A percentile compares a stretch with the other conserved stretches of the same genome.
Conservation (phyloP, 2,888 invertebrate species). For the Stomorhina lunata region DNA sequence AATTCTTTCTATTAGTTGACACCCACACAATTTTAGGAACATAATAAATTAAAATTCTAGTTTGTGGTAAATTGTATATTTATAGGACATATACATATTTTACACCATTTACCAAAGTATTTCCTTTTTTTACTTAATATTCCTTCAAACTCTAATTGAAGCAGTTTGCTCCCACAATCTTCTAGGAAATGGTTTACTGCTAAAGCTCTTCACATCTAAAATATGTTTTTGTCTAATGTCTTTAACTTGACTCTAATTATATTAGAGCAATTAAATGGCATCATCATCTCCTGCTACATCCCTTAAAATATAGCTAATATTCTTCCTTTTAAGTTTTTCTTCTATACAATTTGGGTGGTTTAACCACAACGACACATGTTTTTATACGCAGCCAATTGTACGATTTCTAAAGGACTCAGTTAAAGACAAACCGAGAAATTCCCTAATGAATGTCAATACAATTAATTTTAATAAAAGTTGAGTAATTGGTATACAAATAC, state of each 20-base stretch:
- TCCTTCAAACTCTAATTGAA: too few species aligned
- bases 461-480: slow-evolving; percentile 61
- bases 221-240: slow-evolving; percentile 70
- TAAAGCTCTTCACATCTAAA: too few species aligned
- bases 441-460: slow-evolving; percentile 64
- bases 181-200: slow-evolving; percentile 15
- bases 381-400: slow-evolving; percentile 41
- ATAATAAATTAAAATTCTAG: slow-evolving; percentile 62
- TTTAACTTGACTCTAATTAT: slow-evolving; percentile 78
- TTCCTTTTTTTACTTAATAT: background rate
- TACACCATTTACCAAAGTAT: background rate
- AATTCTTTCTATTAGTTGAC: slow-evolving; percentile 61
- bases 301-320: background rate
- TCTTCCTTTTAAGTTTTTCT: slow-evolving; percentile 18
- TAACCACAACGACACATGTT: slow-evolving; percentile 51
- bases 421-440: slow-evolving; percentile 32
- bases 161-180: too few species aligned
- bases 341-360: slow-evolving; percentile 1
- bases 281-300: slow-evolving; percentile 35
- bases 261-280: slow-evolving; percentile 78
- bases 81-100: slow-evolving; percentile 7
- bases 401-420: slow-evolving; percentile 32
- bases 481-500: slow-evolving; percentile 31
- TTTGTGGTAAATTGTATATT: slow-evolving; percentile 56
- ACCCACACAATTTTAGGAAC: slow-evolving; percentile 61